These are phyloP conservation scores for Eurypyga helias DNA, from an alignment of 2,113 vertebrate genomes.

Conservation along the genomic window DNA sequence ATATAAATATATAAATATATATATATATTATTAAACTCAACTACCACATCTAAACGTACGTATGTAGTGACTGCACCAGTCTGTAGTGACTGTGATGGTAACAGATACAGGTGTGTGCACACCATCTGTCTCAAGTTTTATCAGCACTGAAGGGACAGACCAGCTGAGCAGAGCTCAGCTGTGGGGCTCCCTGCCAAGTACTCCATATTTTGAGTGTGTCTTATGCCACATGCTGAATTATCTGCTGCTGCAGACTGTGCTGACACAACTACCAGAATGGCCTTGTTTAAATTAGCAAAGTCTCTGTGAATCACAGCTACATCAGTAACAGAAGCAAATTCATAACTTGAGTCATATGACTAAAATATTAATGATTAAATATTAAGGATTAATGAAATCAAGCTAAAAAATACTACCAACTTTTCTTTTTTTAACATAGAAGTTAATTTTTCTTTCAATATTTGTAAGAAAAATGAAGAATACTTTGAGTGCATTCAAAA, in stretches of 20 bases:
- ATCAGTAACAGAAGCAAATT: background rate
- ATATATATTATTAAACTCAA: background rate
- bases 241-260: background rate
- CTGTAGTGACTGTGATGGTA: background rate
- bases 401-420: rapidly evolving
- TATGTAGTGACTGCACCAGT: background rate
- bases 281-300: background rate
- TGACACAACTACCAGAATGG: background rate
- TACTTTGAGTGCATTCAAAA: background rate
- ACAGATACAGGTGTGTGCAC: background rate
- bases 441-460: background rate
- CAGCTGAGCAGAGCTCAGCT: background rate
- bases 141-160: background rate
- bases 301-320: background rate
- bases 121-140: background rate
- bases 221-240: background rate
- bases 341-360: background rate
- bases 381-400: background rate
- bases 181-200: background rate
- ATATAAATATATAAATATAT: background rate
- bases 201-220: background rate
- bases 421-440: background rate
- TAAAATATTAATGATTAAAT: background rate
- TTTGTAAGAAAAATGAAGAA: background rate
- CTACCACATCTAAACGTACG: background rate